phyloP scores from a whole-genome alignment of 2,113 vertebrate genomes.

The Oryzias woworae region DNA sequence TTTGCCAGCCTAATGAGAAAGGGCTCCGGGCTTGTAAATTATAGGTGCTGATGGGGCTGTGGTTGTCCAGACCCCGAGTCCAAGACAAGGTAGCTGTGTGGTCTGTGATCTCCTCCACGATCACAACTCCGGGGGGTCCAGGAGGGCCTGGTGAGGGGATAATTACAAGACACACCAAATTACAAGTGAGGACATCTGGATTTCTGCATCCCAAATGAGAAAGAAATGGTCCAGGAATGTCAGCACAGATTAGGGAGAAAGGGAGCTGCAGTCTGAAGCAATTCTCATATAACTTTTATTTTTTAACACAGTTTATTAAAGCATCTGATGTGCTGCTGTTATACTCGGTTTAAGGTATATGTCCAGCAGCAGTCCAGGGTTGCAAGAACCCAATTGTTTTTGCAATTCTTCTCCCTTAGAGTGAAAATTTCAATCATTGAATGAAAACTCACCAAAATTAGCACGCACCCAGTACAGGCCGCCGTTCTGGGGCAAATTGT shows the following conservation, averaged over 20 bases:
- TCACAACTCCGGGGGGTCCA: slow-evolving; percentile 94
- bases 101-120: slow-evolving; percentile 95
- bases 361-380: too few relatives aligned
- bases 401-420: too few relatives aligned
- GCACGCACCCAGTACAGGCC: too few relatives aligned
- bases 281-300: slow-evolving; percentile 17
- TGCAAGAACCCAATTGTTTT: too few relatives aligned
- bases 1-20: slow-evolving; percentile 98
- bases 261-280: slow-evolving; percentile 10
- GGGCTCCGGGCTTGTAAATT: slow-evolving; percentile 95
- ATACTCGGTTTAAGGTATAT: too few relatives aligned
- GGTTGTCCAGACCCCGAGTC: slow-evolving; percentile 92
- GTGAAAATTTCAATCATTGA: too few relatives aligned
- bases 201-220: not conserved
- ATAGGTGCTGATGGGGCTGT: slow-evolving; percentile 92
- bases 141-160: slow-evolving; percentile 83
- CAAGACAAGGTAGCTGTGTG: slow-evolving; percentile 92
- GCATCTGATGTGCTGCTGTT: too few relatives aligned
- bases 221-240: slow-evolving; percentile 2
- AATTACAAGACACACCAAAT: slow-evolving; percentile 23
- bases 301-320: too few relatives aligned
- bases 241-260: slow-evolving; percentile 2
- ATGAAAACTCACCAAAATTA: too few relatives aligned
- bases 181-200: slow-evolving; percentile 14
- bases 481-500: too few relatives aligned